Base-by-base conservation (phyloP, 2,797 vertebrate genomes). In the Mormyrops attenuatus region DNA sequence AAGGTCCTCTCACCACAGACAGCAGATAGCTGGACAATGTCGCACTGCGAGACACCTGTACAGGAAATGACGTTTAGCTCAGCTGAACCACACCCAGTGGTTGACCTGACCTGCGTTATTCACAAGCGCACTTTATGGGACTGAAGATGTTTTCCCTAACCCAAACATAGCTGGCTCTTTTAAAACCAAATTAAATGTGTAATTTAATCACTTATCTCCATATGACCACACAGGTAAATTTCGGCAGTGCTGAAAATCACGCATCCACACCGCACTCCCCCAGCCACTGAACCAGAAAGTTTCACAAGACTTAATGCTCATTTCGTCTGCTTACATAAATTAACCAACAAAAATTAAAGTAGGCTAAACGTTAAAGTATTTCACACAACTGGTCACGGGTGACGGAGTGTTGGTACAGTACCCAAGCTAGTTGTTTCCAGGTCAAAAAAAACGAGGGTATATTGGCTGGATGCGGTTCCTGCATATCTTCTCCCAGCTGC, bases 381-480 rank as follows among this genome's bases (percentile, higher is more conserved):
- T 26, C 3, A 49, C 17, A 50, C 49, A 30, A 5, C 0, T 52
- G 82, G 13, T 6, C n/a, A 85, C 11, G 26, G 47, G 82, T 26
- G n/a, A 15, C 47, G 86, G 13, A 77, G 22, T 26, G 41, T 26
- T 55, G 5, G 8, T 26, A 89, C 41, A 2, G 22, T 93, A 96
- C 95, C 92, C 38, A 96, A 90, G 91, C 95, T 94, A 13, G 95
- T 96, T 84, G 95, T 92, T 92, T 96, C 95, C 94, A 96, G 89
- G 91, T 96, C 95, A 26, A 96, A 95, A 91, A 96, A 96, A 86
- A 96, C 93, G 0, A 93, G 89, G 0, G 82, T 90, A n/a, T 49
- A 88, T 1, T 88, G 30, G 1, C 63, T 53, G 26, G 69, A 3
- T n/a, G 15, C 22, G 17, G 5, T 4, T 82, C 20, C 17, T 3